Evolutionary conservation across 1,140 invertebrate species (phyloP).

Genomic region (Cardiocondyla obscurior): DNA sequence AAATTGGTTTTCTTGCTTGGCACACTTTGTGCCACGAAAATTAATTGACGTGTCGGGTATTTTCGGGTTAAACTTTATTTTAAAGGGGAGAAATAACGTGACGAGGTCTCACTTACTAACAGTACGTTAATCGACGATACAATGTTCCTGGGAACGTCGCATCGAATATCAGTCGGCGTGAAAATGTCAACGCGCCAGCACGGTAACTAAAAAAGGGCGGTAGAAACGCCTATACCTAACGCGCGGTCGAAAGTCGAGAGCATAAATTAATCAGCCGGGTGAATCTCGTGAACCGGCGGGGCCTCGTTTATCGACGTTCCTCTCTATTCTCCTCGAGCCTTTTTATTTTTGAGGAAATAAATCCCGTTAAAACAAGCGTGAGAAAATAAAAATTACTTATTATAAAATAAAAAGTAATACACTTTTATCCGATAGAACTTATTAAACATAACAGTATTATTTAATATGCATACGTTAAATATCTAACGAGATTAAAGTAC

Average conservation of each 20-base stretch:
- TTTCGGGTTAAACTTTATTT: constrained; percentile 33
- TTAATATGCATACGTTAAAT: too few species aligned
- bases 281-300: constrained; percentile 18
- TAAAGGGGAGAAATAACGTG: constrained; percentile 31
- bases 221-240: constrained; percentile 43
- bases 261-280: constrained; percentile 67
- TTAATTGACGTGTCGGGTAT: constrained; percentile 6
- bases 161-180: constrained; percentile 54
- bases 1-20: too few species aligned
- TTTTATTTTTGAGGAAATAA: constrained; percentile 56
- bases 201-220: constrained; percentile 49
- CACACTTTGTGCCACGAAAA: too few species aligned
- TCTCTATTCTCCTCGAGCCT: constrained; percentile 10
- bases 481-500: too few species aligned
- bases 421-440: neutral
- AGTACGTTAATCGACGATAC: constrained; percentile 57
- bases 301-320: constrained; percentile 58
- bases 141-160: constrained; percentile 40
- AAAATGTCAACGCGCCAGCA: constrained; percentile 40
- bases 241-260: constrained; percentile 52
- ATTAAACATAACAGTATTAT: neutral
- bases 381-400: neutral
- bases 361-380: neutral
- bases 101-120: constrained; percentile 2
- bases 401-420: neutral